Evolutionary conservation across 2,888 invertebrate species (phyloP), one percentile per base, ranked within the genome.

Genomic region (Oconnorella tubifera): DNA sequence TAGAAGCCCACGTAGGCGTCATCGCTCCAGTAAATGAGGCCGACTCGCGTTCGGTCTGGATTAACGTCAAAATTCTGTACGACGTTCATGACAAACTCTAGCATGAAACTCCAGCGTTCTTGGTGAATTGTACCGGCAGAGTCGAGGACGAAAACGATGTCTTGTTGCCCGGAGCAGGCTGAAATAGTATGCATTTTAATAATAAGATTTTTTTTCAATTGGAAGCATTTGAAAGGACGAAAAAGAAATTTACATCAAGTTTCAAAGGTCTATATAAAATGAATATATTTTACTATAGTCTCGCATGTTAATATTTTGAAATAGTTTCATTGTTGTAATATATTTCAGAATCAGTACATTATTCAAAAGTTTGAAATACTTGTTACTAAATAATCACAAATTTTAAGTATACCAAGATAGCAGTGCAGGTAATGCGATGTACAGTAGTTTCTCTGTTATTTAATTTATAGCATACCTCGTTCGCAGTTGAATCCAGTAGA

Each of bases 1-100:
- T 76, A 71, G 72, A 80, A 80, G 63, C 74, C 73, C 2, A 75
- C 67, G 51, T 72, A 65, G 33, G 70, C 69, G 14, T 31, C 48
- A 58, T 69, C 65, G 23, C 66, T 63, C 65, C 69, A 73, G 63
- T 64, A 70, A 28, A 69, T 27, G 33, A 69, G 60, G 6, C 68
- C 72, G n/a, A 73, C 68, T 14, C 68, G 59, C 4, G 69, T 68
- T 23, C 63, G 14, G 48, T 56, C 27, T 1, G 62, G 64, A 25
- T 58, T 19, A 14, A 72, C 62, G 57, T 72, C 72, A 23, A 72
- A 58, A 19, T 64, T 51, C 14, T 50, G 19, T 4, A 65, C 61
- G 31, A 72, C 48, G 0, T 28, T 19, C 19, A 56, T 4, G 23
- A 66, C 58, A 55, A 72, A 70, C 48, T 64, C 61, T 6, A 59